These are phyloP conservation scores for Trinorchestia longiramus DNA, from an alignment of 1,140 invertebrate species.

Conservation along the genomic window DNA sequence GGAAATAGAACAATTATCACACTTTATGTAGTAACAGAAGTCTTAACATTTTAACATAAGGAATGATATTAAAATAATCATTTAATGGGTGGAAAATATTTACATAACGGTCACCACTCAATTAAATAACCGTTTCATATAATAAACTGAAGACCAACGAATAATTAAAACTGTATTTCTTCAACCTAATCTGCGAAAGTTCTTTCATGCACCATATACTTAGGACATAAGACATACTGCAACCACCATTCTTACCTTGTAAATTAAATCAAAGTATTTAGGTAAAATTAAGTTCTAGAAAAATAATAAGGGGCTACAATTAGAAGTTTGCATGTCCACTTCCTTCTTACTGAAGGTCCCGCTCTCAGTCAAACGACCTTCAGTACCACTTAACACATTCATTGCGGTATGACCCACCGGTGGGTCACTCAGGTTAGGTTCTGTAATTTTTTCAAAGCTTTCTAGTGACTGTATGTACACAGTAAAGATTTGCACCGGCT, in stretches of 20 bases:
- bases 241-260: neutral
- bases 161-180: too few species aligned
- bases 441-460: too few species aligned
- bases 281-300: neutral
- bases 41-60: neutral
- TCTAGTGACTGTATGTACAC: too few species aligned
- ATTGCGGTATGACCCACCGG: too few species aligned
- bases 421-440: too few species aligned
- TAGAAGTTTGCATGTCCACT: neutral
- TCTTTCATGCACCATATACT: neutral
- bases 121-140: too few species aligned
- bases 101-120: too few species aligned
- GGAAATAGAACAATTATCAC: neutral
- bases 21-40: neutral
- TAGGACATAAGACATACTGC: neutral
- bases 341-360: neutral
- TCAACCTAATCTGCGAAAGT: too few species aligned
- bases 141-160: too few species aligned
- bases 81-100: neutral
- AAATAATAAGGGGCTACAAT: neutral
- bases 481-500: too few species aligned
- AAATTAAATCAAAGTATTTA: neutral
- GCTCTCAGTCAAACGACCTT: neutral
- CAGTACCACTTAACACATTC: too few species aligned
- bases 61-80: neutral